Base-by-base conservation (phyloP, 2,888 invertebrate species). In the Tenthredo livida region DNA sequence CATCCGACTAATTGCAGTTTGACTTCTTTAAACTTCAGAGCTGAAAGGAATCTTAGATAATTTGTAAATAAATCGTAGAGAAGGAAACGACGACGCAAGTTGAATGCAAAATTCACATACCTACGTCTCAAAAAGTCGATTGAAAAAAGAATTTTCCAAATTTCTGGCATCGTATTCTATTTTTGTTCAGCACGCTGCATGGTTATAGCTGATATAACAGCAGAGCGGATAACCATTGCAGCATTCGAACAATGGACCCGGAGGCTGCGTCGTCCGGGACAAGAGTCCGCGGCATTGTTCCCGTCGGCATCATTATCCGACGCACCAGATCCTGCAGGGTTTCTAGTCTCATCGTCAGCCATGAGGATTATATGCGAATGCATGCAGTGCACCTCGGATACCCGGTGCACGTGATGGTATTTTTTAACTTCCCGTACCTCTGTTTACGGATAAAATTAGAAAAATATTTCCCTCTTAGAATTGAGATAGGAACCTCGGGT, bases 301-400 rank as follows among this genome's bases (percentile, higher is more conserved):
- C 80, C 61, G 21, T 61, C 61, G 80, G 80, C 40, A 40, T 80
- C 58, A 80, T 80, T 80, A 61, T 80, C 80, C 80, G 61, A 80
- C 40, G n/a, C 61, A 61, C 12, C 61, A 54, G 1, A 29, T 54
- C 80, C 80, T 40, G 61, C 80, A 40, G 40, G 25, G 7, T 37
- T 61, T 73, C 40, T 21, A 43, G 72, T 40, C 43, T 43, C 72
- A 40, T 10, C 5, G 21, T 9, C 10, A 25, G 61, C 10, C 12
- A 61, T 25, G 21, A 61, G 9, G 25, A 12, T 25, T 17, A 12
- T 6, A 12, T 25, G 61, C 21, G 61, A 61, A 61, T 61, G 7
- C 9, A 58, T n/a, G n/a, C n/a, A n/a, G n/a, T n/a, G 9, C 10
- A 21, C n/a, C n/a, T 58, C 58, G 58, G n/a, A 58, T 21, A 21